Evolutionary conservation across 2,888 invertebrate genomes (phyloP), one percentile per base, ranked within the genome.

Genomic region (Nysson spinosus): DNA sequence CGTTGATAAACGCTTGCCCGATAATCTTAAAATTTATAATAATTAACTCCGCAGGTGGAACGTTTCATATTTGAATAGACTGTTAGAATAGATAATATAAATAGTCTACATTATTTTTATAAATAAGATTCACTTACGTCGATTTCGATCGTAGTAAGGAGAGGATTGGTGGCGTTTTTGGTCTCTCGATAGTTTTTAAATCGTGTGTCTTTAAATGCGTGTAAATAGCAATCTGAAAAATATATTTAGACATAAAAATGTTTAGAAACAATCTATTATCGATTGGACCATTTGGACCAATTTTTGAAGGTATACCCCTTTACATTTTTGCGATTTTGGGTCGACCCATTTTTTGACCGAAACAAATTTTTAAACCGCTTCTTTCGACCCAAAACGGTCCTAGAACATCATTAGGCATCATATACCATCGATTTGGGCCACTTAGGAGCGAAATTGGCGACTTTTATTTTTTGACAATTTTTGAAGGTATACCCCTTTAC

Each of bases 151-250:
- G 65, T 6, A 84, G 63, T 0, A 32, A 52, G 17, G 57, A 60
- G 7, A 84, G 42, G 6, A 78, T 58, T 0, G 72, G 44, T 2
- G 92, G 92, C 65, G 90, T 91, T 47, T 88, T 81, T 52, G 92
- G 90, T 28, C 90, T 88, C 44, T 89, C 88, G 75, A 93, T 88
- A 51, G 90, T 89, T 79, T 85, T 84, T 42, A 91, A 90, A 37
- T 90, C 89, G 69, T 92, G 90, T 79, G 92, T 90, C 74, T 91
- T 89, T 60, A 94, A 88, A 87, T 94, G 93, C 40, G 90, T 84
- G 87, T 93, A 94, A 64, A 94, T 90, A 39, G 94, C 93, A 84
- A 93, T 93, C 92, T 92, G 65, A n/a, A 42, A 86, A 65, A 46
- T 34, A 19, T 22, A 16, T 39, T 26, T 14, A 34, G 6, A 30